A percentile compares a stretch with the other conserved stretches of the same genome.
Evolutionary conservation across 2,797 vertebrate species (phyloP).

Genomic region (Malacoraja senta): DNA sequence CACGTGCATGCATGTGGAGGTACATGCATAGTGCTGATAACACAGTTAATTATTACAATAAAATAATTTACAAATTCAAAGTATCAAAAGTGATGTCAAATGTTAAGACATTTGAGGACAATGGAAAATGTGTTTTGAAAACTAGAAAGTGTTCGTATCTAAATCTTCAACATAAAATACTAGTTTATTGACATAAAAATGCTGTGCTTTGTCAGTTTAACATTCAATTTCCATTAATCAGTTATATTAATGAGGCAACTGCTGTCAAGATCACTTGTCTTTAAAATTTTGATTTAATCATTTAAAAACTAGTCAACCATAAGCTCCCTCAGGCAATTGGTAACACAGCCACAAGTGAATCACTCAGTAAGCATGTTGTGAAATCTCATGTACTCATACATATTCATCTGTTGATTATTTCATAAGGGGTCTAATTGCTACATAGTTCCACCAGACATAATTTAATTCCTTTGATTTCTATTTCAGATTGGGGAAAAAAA

Average conservation of each 20-base stretch:
- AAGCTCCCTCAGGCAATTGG: constrained; percentile 19
- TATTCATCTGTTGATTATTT: constrained; percentile 25
- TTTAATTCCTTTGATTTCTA: constrained; percentile 16
- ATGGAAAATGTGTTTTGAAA: neutral
- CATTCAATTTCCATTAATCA: constrained; percentile 12
- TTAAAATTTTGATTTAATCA: neutral
- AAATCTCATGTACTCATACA: constrained; percentile 29
- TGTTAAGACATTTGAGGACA: neutral
- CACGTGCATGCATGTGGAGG: neutral
- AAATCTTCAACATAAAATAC: neutral
- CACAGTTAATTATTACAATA: neutral
- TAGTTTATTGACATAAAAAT: neutral
- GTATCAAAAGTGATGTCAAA: neutral
- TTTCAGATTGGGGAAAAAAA: constrained; percentile 21
- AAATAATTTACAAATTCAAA: neutral
- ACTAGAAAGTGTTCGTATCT: neutral
- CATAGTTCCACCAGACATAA: constrained; percentile 25
- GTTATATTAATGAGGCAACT: constrained; percentile 15
- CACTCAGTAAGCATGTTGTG: constrained; percentile 20
- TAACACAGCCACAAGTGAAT: constrained; percentile 18
- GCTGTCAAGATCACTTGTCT: constrained; percentile 4
- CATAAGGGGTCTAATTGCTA: constrained; percentile 15
- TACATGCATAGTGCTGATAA: neutral
- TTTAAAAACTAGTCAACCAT: constrained; percentile 3
- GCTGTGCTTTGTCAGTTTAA: constrained; percentile 1